Conservation (phyloP, 2,888 invertebrate genomes). For the Drosophila hamatofila region DNA sequence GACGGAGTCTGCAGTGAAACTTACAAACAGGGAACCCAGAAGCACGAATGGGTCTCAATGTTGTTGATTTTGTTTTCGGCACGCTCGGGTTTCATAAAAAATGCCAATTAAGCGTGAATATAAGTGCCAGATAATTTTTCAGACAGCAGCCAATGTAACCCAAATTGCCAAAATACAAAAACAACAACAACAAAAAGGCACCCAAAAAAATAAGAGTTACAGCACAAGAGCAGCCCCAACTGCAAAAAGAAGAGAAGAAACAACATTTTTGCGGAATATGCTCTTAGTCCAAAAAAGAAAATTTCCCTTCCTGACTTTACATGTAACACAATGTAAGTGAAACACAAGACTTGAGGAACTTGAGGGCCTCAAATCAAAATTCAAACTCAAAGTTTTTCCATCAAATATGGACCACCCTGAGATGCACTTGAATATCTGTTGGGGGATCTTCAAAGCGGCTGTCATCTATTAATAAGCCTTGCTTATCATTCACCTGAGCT, state of each 20-base stretch:
- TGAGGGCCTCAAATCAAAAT: background rate
- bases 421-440: constrained; percentile 40
- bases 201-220: constrained; percentile 65
- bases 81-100: constrained; percentile 80
- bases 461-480: constrained; percentile 72
- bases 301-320: constrained; percentile 12
- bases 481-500: constrained; percentile 52
- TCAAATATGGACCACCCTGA: constrained; percentile 53
- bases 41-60: constrained; percentile 71
- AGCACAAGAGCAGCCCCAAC: constrained; percentile 48
- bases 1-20: constrained; percentile 13
- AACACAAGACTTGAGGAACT: background rate
- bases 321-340: constrained; percentile 30
- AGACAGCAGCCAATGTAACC: constrained; percentile 82
- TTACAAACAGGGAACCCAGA: constrained; percentile 64
- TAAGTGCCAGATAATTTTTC: constrained; percentile 84
- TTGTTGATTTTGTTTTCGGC: constrained; percentile 62
- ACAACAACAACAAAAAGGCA: constrained; percentile 16
- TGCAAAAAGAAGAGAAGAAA: constrained; percentile 38
- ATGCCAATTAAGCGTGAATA: constrained; percentile 85
- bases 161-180: constrained; percentile 68
- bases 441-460: constrained; percentile 51
- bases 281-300: constrained; percentile 48
- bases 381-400: background rate
- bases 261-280: constrained; percentile 54